These are phyloP conservation scores for Paguma larvata DNA, from an alignment of 2,797 vertebrate species.

Conservation along the genomic window DNA sequence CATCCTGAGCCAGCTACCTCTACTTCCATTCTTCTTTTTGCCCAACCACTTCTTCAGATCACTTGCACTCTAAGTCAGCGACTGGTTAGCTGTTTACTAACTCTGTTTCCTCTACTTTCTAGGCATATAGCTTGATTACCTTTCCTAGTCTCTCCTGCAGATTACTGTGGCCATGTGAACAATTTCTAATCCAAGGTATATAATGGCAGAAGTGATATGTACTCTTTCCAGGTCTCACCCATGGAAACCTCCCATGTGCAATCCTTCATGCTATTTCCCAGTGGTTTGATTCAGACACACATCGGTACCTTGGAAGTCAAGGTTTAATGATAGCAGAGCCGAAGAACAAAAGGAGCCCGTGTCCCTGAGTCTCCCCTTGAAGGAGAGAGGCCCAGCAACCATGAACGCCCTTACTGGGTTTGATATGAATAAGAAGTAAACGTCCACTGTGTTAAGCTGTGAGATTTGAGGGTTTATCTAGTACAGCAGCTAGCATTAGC, in stretches of 20 bases:
- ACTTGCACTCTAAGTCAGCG: background rate
- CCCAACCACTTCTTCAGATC: background rate
- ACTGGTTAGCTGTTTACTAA: background rate
- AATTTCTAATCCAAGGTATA: background rate
- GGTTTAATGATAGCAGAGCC: background rate
- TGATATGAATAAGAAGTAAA: constrained; percentile 21
- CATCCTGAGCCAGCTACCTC: background rate
- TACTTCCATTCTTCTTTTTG: background rate
- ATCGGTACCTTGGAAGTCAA: background rate
- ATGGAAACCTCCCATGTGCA: background rate
- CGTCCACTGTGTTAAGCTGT: constrained; percentile 17
- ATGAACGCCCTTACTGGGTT: background rate
- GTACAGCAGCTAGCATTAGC: background rate
- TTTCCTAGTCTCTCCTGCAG: background rate
- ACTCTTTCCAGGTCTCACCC: background rate
- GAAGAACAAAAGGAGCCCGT: background rate
- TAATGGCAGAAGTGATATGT: background rate
- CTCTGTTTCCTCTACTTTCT: background rate
- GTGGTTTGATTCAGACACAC: background rate
- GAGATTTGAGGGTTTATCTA: constrained; percentile 53
- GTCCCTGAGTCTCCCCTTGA: background rate
- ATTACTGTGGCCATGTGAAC: background rate
- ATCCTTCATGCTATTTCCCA: background rate
- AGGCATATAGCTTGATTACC: background rate
- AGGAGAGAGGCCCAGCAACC: background rate